These are phyloP conservation scores for Cliona cf. orientalis DNA, from an alignment of 37 sponge, comb jelly and placozoan genomes.

Conservation along the genomic window DNA sequence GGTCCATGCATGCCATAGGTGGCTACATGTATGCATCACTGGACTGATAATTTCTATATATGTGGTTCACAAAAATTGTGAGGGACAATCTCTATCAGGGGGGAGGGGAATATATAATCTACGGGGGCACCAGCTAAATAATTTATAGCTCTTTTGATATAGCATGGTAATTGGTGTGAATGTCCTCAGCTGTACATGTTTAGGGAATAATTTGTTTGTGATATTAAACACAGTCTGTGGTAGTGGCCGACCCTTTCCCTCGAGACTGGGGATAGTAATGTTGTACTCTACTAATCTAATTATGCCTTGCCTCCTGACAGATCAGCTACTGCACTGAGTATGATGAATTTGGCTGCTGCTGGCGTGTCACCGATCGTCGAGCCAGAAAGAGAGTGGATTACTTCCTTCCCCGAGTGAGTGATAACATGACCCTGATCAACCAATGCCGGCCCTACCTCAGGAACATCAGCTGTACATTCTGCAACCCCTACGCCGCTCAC, in stretches of 20 bases:
- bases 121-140: too few relatives aligned
- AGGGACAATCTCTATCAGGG: too few relatives aligned
- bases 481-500: constrained; percentile 81
- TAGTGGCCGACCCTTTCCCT: too few relatives aligned
- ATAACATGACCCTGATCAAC: background rate
- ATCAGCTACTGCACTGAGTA: constrained; percentile 57
- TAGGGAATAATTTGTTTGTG: too few relatives aligned
- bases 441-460: constrained; percentile 45
- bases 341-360: constrained; percentile 58
- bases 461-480: constrained; percentile 58
- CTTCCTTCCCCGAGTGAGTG: background rate
- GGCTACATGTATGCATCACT: background rate
- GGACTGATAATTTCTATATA: background rate
- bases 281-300: background rate
- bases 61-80: background rate
- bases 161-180: too few relatives aligned
- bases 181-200: too few relatives aligned
- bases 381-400: constrained; percentile 11
- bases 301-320: background rate
- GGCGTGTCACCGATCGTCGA: constrained; percentile 1
- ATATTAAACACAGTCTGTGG: too few relatives aligned
- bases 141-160: too few relatives aligned
- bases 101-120: too few relatives aligned
- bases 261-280: too few relatives aligned
- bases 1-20: background rate